A percentile compares a stretch with the other conserved stretches of the same genome.
Evolutionary conservation across 2,797 vertebrate genomes (phyloP).

Genomic region (Acomys russatus): DNA sequence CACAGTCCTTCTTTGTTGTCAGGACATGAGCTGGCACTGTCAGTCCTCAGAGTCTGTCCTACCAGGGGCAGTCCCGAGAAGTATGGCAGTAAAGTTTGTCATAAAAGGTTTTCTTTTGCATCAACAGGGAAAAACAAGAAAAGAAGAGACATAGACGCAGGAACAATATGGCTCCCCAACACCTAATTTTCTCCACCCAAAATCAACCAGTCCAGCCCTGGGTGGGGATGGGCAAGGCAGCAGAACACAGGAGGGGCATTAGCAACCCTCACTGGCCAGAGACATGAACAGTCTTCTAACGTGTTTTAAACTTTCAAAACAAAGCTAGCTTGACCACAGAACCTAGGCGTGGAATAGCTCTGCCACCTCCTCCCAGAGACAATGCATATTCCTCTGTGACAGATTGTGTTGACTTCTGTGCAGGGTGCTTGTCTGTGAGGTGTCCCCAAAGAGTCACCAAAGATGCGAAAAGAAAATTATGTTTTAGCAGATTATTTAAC

Average conservation of each 20-base stretch:
- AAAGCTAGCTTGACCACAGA: neutral
- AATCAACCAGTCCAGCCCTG: fast-evolving
- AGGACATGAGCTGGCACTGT: neutral
- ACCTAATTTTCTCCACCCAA: neutral
- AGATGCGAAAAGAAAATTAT: neutral
- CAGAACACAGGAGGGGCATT: fast-evolving
- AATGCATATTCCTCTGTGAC: neutral
- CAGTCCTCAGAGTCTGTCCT: fast-evolving
- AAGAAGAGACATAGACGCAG: neutral
- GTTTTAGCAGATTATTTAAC: neutral
- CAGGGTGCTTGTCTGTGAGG: fast-evolving
- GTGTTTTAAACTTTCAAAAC: neutral
- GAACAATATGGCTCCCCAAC: neutral
- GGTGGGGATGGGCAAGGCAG: fast-evolving
- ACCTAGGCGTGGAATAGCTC: fast-evolving
- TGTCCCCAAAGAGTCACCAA: neutral
- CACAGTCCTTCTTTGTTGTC: fast-evolving
- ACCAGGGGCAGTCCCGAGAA: fast-evolving
- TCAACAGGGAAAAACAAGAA: neutral
- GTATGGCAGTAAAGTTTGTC: no score
- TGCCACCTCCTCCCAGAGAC: neutral
- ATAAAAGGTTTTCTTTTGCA: neutral
- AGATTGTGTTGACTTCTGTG: fast-evolving
- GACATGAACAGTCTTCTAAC: neutral
- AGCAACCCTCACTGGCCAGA: fast-evolving